Evolutionary conservation across 2,888 invertebrate genomes (phyloP), one percentile per base, ranked within the genome.

Genomic region (Byasa hedistus): DNA sequence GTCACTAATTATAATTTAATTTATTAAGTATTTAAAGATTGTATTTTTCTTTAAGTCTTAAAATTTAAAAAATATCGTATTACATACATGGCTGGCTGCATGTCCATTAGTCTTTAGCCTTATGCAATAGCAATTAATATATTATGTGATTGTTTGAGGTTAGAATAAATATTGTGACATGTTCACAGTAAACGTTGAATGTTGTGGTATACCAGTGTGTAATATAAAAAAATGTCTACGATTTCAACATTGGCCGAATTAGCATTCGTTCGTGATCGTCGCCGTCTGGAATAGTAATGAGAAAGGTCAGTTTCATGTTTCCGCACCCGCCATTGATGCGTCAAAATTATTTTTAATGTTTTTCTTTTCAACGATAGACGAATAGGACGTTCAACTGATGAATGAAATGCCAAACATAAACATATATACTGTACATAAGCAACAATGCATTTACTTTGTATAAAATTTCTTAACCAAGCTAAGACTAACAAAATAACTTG

Each of bases 171-270:
- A 44, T 4, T 4, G 1, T 44, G 44, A 4, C 4, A 19, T 44
- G 19, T 44, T 1, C 3, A 44, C 4, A 4, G 39, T 36, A 4
- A 3, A 44, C 44, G 12, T 44, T 44, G 44, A 15, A 44, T 44
- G 12, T 44, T 19, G 19, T 44, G 12, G 19, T 4, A 36, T 36
- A 61, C 62, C 27, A 22, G n/a, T 22, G 44, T 55, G 55, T 4
- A 21, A 61, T 17, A 61, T 12, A n/a, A n/a, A 76, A 73, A 69
- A 71, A 77, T 77, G 75, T 75, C 81, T 81, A 79, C 79, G 73
- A 75, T 82, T 84, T 82, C 80, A 74, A 77, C 75, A 77, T 61
- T 59, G 66, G 67, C 68, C 74, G 72, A 69, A 75, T 80, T 77
- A 73, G 73, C 71, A 76, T 75, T 73, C 73, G 71, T 64, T 73